Evolutionary conservation across 2,888 invertebrate species (phyloP).

Genomic region (Julus scanicus): DNA sequence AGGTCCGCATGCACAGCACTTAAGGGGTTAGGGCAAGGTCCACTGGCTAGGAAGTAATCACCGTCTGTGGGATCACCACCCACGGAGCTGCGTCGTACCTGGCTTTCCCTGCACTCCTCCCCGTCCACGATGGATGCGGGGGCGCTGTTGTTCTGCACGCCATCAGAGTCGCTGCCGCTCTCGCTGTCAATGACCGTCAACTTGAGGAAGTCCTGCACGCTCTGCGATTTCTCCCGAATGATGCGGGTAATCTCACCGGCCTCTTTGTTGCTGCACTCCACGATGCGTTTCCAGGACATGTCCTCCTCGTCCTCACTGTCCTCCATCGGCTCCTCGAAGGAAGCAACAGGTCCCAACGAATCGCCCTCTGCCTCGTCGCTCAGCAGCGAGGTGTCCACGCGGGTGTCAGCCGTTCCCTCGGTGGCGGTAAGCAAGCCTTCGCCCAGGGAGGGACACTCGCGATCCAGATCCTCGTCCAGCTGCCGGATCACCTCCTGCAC

Average conservation of each 20-base stretch:
- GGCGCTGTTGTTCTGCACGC: constrained; percentile 10
- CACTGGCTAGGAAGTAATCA: neutral
- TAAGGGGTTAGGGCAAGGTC: neutral
- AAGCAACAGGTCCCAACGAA: neutral
- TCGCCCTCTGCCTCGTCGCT: constrained; percentile 36
- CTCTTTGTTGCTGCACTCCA: constrained; percentile 73
- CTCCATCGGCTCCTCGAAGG: neutral
- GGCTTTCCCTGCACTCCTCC: neutral
- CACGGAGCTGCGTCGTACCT: neutral
- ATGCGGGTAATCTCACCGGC: constrained; percentile 72
- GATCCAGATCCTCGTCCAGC: constrained; percentile 57
- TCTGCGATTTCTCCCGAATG: constrained; percentile 75
- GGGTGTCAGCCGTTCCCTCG: neutral
- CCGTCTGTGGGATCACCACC: neutral
- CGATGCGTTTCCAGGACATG: constrained; percentile 61
- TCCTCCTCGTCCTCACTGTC: constrained; percentile 51
- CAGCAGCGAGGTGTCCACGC: neutral
- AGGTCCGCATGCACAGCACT: neutral
- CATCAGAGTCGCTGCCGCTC: constrained; percentile 66
- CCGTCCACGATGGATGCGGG: neutral
- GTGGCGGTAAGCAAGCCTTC: neutral
- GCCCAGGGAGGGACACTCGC: constrained; percentile 27
- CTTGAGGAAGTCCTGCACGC: constrained; percentile 76
- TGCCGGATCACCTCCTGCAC: constrained; percentile 57
- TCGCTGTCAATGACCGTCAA: constrained; percentile 76